Conservation (phyloP, 2,888 invertebrate genomes). For the Cryptophagus acutangulus region DNA sequence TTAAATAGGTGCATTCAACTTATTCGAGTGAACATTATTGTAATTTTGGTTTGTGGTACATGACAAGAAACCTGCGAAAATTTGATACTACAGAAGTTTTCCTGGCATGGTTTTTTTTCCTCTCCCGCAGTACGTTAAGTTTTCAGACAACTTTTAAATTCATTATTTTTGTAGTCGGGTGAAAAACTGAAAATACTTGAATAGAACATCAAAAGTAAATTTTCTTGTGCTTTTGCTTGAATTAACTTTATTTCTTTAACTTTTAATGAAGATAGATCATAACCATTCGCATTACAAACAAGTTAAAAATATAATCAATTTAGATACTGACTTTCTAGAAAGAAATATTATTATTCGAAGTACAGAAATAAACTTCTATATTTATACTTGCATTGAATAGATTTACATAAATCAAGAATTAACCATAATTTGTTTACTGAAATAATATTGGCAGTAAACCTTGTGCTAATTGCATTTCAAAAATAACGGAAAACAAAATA, state of each 20-base stretch:
- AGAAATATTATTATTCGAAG: too few relatives aligned
- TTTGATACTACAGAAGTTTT: constrained; percentile 6
- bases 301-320: not conserved
- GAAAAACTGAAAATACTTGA: constrained; percentile 4
- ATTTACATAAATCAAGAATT: too few relatives aligned
- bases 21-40: too few relatives aligned
- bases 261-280: constrained; percentile 12
- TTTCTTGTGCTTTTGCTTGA: constrained; percentile 7
- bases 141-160: constrained; percentile 16
- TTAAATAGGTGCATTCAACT: too few relatives aligned
- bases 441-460: too few relatives aligned
- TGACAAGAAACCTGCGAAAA: not conserved
- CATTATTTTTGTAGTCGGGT: constrained; percentile 13
- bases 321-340: too few relatives aligned
- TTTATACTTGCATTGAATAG: too few relatives aligned
- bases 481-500: too few relatives aligned
- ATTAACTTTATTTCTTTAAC: constrained; percentile 12
- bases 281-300: constrained; percentile 2
- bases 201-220: constrained; percentile 14
- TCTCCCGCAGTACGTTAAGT: constrained; percentile 7
- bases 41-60: not conserved
- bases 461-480: too few relatives aligned
- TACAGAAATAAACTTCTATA: too few relatives aligned
- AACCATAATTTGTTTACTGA: too few relatives aligned
- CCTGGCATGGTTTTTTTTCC: not conserved